A percentile compares a stretch with the other conserved stretches of the same genome.
Evolutionary conservation across 35 echinoderm and acorn worm species (phyloP).

Genomic region (Apostichopus parvimensis): DNA sequence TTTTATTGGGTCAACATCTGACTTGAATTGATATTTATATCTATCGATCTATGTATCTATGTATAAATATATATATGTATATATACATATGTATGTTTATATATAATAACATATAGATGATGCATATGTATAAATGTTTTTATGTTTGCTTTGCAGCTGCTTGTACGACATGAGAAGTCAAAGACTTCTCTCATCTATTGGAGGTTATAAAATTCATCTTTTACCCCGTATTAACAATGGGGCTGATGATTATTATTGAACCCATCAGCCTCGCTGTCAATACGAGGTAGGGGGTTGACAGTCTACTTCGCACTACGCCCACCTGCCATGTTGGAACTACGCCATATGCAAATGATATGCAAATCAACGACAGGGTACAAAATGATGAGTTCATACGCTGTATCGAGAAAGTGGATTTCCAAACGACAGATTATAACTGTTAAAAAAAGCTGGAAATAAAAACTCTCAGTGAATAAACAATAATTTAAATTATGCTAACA

Average conservation of each 20-base stretch:
- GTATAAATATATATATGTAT: no score
- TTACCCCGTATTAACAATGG: constrained; percentile 99
- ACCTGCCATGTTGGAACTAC: no score
- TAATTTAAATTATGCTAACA: background rate
- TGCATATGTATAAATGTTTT: no score
- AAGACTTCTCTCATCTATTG: background rate
- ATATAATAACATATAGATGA: no score
- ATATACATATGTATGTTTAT: no score
- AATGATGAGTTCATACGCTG: background rate
- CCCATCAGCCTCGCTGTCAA: constrained; percentile 99
- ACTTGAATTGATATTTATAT: no score
- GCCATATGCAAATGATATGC: background rate
- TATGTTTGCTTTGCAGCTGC: no score
- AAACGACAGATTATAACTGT: background rate
- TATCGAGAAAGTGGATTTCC: background rate
- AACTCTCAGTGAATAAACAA: background rate
- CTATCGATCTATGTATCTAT: no score
- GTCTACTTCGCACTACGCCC: background rate
- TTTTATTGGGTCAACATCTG: no score
- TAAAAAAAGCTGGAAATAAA: no score
- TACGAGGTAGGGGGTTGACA: constrained; percentile 97
- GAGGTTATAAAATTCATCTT: constrained; percentile 73
- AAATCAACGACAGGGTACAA: background rate
- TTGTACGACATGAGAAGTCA: background rate
- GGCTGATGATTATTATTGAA: constrained; percentile 87